Evolutionary conservation across 1,140 invertebrate genomes (phyloP).

Genomic region (Micrasema longulum): DNA sequence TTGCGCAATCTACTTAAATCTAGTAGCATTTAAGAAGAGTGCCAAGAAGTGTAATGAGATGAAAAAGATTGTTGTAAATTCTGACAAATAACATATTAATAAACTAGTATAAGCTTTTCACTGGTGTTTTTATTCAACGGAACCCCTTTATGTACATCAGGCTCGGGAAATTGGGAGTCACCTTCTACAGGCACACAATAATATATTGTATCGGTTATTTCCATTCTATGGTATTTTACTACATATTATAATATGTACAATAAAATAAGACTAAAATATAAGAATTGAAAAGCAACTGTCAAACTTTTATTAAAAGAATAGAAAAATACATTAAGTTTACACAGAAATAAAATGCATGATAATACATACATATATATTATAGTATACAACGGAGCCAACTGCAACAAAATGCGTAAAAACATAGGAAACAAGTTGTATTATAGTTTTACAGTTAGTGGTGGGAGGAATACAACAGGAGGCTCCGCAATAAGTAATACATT

Average conservation of each 20-base stretch:
- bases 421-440: slow-evolving; percentile 16
- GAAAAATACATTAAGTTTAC: slow-evolving; percentile 68
- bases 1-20: slow-evolving; percentile 45
- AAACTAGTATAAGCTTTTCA: slow-evolving; percentile 51
- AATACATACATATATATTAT: too few relatives aligned
- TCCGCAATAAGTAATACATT: slow-evolving; percentile 29
- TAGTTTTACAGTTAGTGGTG: slow-evolving; percentile 12
- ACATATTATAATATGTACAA: slow-evolving; percentile 32
- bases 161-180: background rate
- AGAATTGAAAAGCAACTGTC: slow-evolving; percentile 48
- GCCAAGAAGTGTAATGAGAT: slow-evolving; percentile 43
- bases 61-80: slow-evolving; percentile 46
- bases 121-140: slow-evolving; percentile 20
- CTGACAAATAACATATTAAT: slow-evolving; percentile 53
- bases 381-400: slow-evolving; percentile 28
- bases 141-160: background rate
- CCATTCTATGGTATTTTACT: slow-evolving; percentile 23
- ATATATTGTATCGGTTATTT: slow-evolving; percentile 29
- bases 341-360: slow-evolving; percentile 63
- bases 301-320: slow-evolving; percentile 67
- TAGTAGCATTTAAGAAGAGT: slow-evolving; percentile 40
- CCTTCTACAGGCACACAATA: slow-evolving; percentile 1
- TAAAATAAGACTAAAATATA: slow-evolving; percentile 43
- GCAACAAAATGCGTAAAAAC: slow-evolving; percentile 23
- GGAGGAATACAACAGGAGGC: background rate